A percentile compares a stretch with the other conserved stretches of the same genome.
Conservation (phyloP, 2,113 vertebrate species). For the Coturnix japonica region DNA sequence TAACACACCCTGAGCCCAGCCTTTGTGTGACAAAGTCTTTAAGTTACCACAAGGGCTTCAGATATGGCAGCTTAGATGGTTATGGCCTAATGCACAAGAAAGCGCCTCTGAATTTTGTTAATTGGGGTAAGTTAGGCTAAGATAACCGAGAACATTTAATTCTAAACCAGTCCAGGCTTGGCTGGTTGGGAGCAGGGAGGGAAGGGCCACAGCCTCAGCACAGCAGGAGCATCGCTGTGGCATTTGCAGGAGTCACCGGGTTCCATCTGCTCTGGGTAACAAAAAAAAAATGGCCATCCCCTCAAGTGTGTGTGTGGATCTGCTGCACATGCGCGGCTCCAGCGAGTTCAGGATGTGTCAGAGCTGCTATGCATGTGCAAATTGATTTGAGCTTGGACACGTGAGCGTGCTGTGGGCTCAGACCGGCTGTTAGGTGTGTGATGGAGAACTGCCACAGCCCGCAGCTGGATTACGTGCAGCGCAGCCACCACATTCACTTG, state of each 20-base stretch:
- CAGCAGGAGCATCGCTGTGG: constrained; percentile 12
- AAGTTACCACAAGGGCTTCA: neutral
- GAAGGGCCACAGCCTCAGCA: neutral
- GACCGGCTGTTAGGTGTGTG: neutral
- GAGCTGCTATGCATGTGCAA: constrained; percentile 3
- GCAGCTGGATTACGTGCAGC: accelerated
- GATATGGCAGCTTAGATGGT: neutral
- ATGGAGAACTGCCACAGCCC: neutral
- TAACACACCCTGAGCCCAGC: neutral
- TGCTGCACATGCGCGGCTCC: neutral
- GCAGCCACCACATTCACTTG: accelerated
- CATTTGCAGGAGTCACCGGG: constrained; percentile 45
- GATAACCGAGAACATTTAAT: neutral
- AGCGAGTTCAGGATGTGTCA: constrained; percentile 37
- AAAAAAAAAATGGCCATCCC: constrained; percentile 39
- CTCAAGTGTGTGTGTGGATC: neutral
- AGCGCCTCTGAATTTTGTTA: neutral
- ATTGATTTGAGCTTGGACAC: neutral
- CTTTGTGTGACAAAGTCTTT: neutral
- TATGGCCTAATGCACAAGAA: neutral
- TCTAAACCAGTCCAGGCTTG: neutral
- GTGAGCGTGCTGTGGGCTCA: neutral
- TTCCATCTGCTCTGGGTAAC: constrained; percentile 55
- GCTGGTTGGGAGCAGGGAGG: neutral
- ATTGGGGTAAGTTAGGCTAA: neutral